Evolutionary conservation across 2,888 invertebrate genomes (phyloP), one percentile per base, ranked within the genome.

Genomic region (Salticus scenicus): DNA sequence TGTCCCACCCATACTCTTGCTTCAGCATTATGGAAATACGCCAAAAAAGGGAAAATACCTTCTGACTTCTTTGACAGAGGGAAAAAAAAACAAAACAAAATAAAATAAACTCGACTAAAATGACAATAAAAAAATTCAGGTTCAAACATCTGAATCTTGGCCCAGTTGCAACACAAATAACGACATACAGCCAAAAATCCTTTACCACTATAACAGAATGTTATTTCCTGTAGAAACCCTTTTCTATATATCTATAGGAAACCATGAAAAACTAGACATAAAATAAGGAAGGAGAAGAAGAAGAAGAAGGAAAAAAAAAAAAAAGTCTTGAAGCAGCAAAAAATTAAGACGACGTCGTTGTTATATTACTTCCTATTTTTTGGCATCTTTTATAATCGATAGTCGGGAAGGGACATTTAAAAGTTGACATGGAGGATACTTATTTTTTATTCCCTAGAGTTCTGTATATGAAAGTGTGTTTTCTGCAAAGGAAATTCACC

Each of bases 331-430:
- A n/a, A n/a, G n/a, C 41, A 69, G 67, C 20, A 64, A 37, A 77
- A 84, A 84, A 84, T 77, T 77, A 84, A 84, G 77, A 84, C 72
- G 71, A 42, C 63, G 73, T 33, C 69, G 47, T 69, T 73, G 72
- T 78, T 77, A 77, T 77, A 84, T 84, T 77, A 77, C 83, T 84
- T 77, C 77, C 77, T 78, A 73, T 84, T 73, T 77, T 77, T 67
- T 77, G 77, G 51, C 82, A 83, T 72, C 69, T 76, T 64, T 24
- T 37, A 73, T 67, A 77, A 84, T 84, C 77, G 77, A 84, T 78
- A 67, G 77, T 17, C 10, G 64, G n/a, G 47, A 10, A 37, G 41
- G 76, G 70, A 76, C 71, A 66, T 77, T 76, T 84, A 78, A 79
- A 84, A 73, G 77, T 73, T 76, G n/a, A n/a, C n/a, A n/a, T n/a